Conservation (phyloP, 2,113 vertebrate species). For the Silurus glanis region DNA sequence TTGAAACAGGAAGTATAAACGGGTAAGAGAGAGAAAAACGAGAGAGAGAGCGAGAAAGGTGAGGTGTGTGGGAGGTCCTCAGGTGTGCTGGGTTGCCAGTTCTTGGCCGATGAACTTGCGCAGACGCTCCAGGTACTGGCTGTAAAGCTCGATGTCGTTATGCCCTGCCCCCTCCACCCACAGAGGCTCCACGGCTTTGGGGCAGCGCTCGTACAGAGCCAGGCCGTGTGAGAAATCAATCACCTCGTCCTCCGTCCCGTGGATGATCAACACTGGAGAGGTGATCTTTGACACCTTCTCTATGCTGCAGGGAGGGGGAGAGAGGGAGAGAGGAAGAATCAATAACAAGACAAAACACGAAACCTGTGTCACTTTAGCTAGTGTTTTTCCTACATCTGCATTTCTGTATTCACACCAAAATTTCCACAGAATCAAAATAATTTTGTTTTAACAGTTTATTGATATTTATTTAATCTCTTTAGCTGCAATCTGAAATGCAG, state of each 20-base stretch:
- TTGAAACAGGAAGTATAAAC: slow-evolving; percentile 12
- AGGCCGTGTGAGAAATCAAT: slow-evolving; percentile 97
- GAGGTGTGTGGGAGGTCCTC: slow-evolving; percentile 38
- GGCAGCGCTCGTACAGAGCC: slow-evolving; percentile 94
- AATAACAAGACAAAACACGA: too few species aligned
- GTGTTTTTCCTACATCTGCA: too few species aligned
- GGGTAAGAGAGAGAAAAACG: not conserved
- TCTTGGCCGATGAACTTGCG: slow-evolving; percentile 94
- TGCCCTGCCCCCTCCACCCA: slow-evolving; percentile 98
- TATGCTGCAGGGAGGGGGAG: slow-evolving; percentile 73
- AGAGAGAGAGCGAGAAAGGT: not conserved
- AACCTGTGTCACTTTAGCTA: too few species aligned
- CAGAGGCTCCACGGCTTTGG: slow-evolving; percentile 94
- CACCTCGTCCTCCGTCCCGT: slow-evolving; percentile 96
- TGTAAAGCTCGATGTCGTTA: slow-evolving; percentile 98
- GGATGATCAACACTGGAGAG: slow-evolving; percentile 95
- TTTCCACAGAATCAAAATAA: too few species aligned
- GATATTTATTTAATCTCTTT: too few species aligned
- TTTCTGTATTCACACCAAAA: too few species aligned
- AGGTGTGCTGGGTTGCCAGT: slow-evolving; percentile 74
- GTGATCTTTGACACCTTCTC: slow-evolving; percentile 97
- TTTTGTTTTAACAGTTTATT: too few species aligned
- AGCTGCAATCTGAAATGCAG: too few species aligned
- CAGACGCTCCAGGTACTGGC: slow-evolving; percentile 96
- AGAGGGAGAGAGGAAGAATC: not conserved